These are phyloP conservation scores for Leptobrachium leishanense DNA, from an alignment of 2,113 vertebrate species.

Conservation along the genomic window DNA sequence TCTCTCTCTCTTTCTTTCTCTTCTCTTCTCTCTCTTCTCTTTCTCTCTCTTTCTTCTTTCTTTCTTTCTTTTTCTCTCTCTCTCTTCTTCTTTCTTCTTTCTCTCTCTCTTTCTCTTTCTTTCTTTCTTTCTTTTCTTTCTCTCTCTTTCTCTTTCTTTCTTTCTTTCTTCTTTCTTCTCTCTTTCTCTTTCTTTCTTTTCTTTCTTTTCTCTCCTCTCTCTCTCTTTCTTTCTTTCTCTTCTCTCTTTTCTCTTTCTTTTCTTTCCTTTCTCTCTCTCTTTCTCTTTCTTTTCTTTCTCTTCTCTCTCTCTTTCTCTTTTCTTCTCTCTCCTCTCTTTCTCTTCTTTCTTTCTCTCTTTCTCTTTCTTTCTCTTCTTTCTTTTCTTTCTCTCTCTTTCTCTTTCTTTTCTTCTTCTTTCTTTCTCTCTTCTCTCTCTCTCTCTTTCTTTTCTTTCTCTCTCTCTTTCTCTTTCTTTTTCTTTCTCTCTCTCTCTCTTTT, in stretches of 20 bases:
- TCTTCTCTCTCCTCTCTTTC: background rate
- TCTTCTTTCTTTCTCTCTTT: slow-evolving; percentile 15
- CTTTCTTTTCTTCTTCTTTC: background rate
- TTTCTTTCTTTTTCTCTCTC: too few species aligned
- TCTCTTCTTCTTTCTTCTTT: too few species aligned
- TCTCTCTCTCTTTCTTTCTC: background rate
- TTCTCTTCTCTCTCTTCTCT: background rate
- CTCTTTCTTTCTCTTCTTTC: slow-evolving; percentile 14
- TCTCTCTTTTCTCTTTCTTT: background rate
- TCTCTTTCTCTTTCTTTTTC: background rate
- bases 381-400: background rate
- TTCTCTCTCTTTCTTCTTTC: background rate
- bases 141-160: too few species aligned
- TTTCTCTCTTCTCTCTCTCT: background rate
- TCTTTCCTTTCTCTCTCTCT: too few species aligned
- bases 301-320: slow-evolving; percentile 12
- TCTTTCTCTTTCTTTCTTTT: too few species aligned
- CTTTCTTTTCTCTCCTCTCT: slow-evolving; percentile 17
- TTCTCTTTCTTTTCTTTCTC: slow-evolving; percentile 3
- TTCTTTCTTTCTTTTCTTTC: too few species aligned
- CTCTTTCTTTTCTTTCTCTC: fast-evolving
- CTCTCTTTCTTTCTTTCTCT: slow-evolving; percentile 14
- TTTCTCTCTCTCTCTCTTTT: background rate
- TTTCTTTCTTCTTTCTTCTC: too few species aligned
- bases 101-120: too few species aligned